phyloP scores from a whole-genome alignment of 2,888 invertebrate genomes.

The Drosophila histrio region DNA sequence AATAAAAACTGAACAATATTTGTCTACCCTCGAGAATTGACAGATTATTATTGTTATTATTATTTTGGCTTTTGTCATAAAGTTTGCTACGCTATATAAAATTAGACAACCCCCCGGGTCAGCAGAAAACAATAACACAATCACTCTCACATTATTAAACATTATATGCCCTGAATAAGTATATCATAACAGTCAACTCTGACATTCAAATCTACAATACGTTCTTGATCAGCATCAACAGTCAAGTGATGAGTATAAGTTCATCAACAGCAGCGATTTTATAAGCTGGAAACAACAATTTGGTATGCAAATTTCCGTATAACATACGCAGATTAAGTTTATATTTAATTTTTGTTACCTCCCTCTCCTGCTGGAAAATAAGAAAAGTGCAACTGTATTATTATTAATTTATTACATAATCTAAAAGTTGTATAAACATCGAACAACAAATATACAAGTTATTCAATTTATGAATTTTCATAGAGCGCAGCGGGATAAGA shows the following conservation, averaged over 20 bases:
- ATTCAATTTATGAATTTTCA: too few species aligned
- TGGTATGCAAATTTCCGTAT: too few species aligned
- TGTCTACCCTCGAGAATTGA: conserved; percentile 38
- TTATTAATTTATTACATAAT: not conserved
- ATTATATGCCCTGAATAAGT: not conserved
- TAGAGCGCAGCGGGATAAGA: too few species aligned
- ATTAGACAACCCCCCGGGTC: conserved; percentile 43
- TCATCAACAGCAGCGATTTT: not conserved
- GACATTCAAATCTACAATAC: not conserved
- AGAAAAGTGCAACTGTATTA: not conserved
- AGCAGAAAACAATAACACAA: conserved; percentile 17
- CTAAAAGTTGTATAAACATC: not conserved
- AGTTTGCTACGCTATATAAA: conserved; percentile 37
- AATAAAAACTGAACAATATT: conserved; percentile 28
- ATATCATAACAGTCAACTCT: not conserved
- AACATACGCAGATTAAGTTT: too few species aligned
- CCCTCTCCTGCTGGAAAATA: too few species aligned
- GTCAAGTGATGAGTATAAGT: not conserved
- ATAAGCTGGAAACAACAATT: not conserved
- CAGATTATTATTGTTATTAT: conserved; percentile 17
- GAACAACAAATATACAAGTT: not conserved
- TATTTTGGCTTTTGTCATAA: conserved; percentile 18
- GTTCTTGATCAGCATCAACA: not conserved
- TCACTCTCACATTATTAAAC: conserved; percentile 25
- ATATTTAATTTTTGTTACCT: too few species aligned